phyloP scores from a whole-genome alignment of 2,797 vertebrate species.

The Lithobates sylvaticus region DNA sequence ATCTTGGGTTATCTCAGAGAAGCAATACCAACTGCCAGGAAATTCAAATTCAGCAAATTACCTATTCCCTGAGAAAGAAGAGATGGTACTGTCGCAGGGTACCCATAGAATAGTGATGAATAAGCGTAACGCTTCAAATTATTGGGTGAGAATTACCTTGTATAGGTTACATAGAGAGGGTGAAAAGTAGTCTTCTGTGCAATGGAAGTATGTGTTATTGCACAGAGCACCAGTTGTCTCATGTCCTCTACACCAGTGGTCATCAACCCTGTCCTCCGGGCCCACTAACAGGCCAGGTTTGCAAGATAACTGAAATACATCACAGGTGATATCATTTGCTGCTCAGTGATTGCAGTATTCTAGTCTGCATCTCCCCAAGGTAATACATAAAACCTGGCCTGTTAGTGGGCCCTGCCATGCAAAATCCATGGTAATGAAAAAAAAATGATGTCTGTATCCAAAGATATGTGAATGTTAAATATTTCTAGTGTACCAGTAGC shows the following conservation, averaged over 20 bases:
- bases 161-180: background rate
- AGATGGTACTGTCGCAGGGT: background rate
- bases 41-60: background rate
- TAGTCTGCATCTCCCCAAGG: too few species aligned
- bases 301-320: too few species aligned
- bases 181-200: too few species aligned
- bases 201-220: too few species aligned
- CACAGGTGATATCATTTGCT: too few species aligned
- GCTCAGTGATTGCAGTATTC: too few species aligned
- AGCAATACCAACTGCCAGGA: background rate
- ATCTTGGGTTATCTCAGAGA: background rate
- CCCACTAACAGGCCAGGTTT: too few species aligned
- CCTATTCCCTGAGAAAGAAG: background rate
- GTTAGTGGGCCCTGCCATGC: too few species aligned
- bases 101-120: background rate
- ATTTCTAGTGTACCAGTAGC: background rate
- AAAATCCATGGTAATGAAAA: background rate
- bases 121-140: background rate
- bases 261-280: too few species aligned
- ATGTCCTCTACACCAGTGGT: too few species aligned
- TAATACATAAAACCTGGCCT: too few species aligned
- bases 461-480: background rate
- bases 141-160: background rate
- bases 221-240: too few species aligned
- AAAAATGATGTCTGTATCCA: background rate